Conservation (phyloP, 2,113 vertebrate species). For the Etheostoma cragini region DNA sequence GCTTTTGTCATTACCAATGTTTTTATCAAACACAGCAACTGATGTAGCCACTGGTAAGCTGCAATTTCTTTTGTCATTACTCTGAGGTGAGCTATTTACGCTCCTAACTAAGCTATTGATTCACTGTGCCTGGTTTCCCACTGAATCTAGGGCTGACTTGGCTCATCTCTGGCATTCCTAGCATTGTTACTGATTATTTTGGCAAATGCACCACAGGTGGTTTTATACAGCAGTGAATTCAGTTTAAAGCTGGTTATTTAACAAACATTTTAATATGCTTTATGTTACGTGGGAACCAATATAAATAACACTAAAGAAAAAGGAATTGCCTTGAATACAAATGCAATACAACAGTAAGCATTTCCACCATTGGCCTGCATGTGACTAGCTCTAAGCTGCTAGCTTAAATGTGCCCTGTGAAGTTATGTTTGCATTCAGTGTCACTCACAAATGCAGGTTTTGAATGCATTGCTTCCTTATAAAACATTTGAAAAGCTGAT, state of each 20-base stretch:
- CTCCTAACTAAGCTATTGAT: conserved; percentile 2
- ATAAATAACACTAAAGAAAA: not conserved
- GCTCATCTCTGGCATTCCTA: conserved; percentile 25
- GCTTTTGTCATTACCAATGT: not conserved
- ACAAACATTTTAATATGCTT: not conserved
- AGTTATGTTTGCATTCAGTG: not conserved
- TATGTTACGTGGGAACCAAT: not conserved
- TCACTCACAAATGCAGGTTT: not conserved
- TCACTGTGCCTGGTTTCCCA: not conserved
- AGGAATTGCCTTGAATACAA: not conserved
- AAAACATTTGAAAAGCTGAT: not conserved
- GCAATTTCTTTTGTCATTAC: conserved; percentile 10
- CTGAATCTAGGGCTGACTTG: conserved; percentile 24
- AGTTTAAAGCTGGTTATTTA: not conserved
- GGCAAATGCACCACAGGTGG: conserved; percentile 15
- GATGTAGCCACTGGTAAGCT: not conserved
- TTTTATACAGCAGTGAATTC: conserved; percentile 2
- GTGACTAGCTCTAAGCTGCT: not conserved
- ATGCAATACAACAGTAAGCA: not conserved
- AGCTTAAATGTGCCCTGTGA: not conserved
- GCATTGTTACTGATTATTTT: conserved; percentile 5
- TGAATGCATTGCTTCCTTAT: not conserved
- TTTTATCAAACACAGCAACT: conserved; percentile 8
- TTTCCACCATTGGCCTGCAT: not conserved
- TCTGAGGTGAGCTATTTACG: not conserved